Conservation (phyloP, 2,113 vertebrate genomes). For the Periophthalmodon schlosseri region DNA sequence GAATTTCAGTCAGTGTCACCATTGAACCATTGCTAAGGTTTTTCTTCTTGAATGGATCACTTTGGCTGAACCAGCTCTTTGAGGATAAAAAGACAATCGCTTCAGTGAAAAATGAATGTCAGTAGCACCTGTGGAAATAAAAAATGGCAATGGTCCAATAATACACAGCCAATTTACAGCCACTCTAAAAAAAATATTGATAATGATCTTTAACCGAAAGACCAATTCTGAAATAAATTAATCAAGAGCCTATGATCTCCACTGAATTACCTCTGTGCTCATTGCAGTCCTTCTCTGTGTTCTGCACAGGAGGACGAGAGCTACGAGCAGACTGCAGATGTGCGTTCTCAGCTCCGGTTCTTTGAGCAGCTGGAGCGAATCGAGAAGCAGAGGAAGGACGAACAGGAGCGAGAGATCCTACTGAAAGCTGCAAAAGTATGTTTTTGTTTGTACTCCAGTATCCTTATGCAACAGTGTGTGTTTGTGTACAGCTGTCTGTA, state of each 20-base stretch:
- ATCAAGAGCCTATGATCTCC: not conserved
- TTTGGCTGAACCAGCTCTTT: not conserved
- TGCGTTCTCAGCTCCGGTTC: constrained; percentile 86
- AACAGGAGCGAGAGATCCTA: constrained; percentile 88
- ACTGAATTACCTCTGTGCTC: not conserved
- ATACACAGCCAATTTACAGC: no score
- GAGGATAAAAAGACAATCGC: not conserved
- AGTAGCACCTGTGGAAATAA: not conserved
- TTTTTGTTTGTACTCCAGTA: constrained; percentile 24
- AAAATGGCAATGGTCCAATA: not conserved
- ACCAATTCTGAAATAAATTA: not conserved
- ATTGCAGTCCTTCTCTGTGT: constrained; percentile 24
- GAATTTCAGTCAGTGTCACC: no score
- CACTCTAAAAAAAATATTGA: not conserved
- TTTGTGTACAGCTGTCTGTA: constrained; percentile 43
- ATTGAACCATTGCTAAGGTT: not conserved
- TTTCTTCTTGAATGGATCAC: not conserved
- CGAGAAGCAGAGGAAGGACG: constrained; percentile 89
- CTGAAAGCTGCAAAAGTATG: constrained; percentile 87
- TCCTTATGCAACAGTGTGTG: constrained; percentile 38
- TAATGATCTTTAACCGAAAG: not conserved
- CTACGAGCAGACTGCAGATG: constrained; percentile 83
- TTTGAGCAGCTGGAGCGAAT: constrained; percentile 89
- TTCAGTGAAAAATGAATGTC: not conserved
- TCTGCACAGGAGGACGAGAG: constrained; percentile 81